These are phyloP conservation scores for Paralvinella palmiformis DNA, from an alignment of 1,140 invertebrate genomes.

Conservation along the genomic window DNA sequence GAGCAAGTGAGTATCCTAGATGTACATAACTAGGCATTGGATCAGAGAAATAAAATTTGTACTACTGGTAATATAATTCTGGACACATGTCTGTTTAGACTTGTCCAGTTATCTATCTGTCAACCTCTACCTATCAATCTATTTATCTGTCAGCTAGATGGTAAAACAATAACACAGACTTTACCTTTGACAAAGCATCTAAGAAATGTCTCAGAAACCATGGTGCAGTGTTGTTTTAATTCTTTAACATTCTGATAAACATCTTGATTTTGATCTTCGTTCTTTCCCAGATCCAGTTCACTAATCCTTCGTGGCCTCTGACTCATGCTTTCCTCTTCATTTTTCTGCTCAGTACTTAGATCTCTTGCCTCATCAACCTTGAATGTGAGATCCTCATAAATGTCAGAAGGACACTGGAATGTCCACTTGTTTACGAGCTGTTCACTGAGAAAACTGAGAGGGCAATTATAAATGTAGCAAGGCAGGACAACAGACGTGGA, in stretches of 20 bases:
- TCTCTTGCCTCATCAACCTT: constrained; percentile 20
- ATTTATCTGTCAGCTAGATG: no score
- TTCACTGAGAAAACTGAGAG: constrained; percentile 57
- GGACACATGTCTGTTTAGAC: no score
- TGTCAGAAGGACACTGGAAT: constrained; percentile 38
- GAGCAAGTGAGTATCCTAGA: no score
- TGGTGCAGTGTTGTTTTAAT: constrained; percentile 59
- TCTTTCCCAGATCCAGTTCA: neutral
- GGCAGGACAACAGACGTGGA: constrained; percentile 54
- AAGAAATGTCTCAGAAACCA: constrained; percentile 59
- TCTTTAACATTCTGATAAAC: constrained; percentile 20
- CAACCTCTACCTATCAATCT: no score
- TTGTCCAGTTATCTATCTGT: no score
- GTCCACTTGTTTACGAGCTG: constrained; percentile 55
- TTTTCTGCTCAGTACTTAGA: no score
- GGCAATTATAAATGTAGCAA: constrained; percentile 67
- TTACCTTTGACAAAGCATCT: constrained; percentile 62
- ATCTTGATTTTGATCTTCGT: neutral
- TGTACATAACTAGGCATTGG: no score
- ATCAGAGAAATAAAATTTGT: no score
- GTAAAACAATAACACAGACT: no score
- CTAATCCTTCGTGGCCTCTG: neutral
- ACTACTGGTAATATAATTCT: no score
- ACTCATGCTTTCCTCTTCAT: neutral
- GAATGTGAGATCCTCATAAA: constrained; percentile 47